phyloP scores from a whole-genome alignment of 2,113 vertebrate genomes.

The Phoenicopterus ruber region DNA sequence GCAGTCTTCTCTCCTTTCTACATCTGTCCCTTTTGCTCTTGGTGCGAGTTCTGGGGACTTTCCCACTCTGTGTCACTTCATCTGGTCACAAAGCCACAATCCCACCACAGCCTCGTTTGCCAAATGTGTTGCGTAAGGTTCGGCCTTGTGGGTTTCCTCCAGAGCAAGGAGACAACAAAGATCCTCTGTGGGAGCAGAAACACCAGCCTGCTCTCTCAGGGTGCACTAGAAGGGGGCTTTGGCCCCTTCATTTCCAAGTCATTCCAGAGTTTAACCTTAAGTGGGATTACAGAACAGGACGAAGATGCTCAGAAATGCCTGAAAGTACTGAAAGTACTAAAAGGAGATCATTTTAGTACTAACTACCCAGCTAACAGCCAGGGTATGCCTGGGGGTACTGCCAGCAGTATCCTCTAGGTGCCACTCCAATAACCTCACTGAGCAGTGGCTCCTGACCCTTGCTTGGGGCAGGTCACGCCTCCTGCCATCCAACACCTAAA shows the following conservation, averaged over 20 bases:
- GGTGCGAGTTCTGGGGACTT: conserved; percentile 2
- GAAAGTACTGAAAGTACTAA: not conserved
- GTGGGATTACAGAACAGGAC: not conserved
- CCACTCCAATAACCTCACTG: not conserved
- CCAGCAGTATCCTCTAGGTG: not conserved
- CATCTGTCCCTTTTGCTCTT: not conserved
- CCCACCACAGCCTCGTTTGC: not conserved
- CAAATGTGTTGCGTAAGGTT: conserved; percentile 22
- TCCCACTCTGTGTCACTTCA: conserved; percentile 5
- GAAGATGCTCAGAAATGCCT: not conserved
- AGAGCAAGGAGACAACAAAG: not conserved
- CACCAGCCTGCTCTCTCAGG: not conserved
- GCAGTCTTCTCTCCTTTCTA: not conserved
- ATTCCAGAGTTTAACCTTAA: not conserved
- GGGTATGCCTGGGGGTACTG: not conserved
- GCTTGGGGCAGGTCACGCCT: not conserved
- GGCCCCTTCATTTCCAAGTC: not conserved
- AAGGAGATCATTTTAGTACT: not conserved
- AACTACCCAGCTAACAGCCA: not conserved
- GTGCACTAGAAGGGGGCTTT: not conserved
- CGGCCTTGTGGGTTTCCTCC: conserved; percentile 10
- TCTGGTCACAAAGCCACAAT: conserved; percentile 32
- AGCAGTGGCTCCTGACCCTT: not conserved
- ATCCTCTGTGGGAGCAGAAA: not conserved
- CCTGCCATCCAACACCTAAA: not conserved